Conservation (phyloP, 2,797 vertebrate species). For the Sorex maritimensis region DNA sequence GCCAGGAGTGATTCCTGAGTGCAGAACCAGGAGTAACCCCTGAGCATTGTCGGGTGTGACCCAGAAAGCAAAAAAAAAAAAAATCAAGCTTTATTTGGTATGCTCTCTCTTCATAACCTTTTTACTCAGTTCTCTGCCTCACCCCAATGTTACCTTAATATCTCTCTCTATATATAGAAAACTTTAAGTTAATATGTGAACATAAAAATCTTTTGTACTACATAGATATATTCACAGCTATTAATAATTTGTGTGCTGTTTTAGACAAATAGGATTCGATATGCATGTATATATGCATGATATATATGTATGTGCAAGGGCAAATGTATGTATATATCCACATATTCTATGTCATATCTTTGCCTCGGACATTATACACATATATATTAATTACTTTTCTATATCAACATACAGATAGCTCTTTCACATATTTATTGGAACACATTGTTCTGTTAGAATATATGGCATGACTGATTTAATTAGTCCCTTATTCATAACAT, state of each 20-base stretch:
- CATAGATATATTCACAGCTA: neutral
- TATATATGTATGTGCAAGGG: neutral
- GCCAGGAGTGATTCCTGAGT: too few species aligned
- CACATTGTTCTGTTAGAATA: neutral
- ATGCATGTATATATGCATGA: neutral
- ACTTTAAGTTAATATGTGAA: constrained; percentile 3
- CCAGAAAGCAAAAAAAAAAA: too few species aligned
- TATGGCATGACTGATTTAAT: constrained; percentile 2
- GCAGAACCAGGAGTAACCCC: too few species aligned
- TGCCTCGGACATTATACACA: neutral
- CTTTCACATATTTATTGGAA: neutral
- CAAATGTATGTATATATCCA: neutral
- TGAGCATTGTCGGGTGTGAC: too few species aligned
- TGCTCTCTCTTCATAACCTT: neutral
- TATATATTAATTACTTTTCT: neutral
- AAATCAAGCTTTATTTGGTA: neutral
- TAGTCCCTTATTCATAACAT: neutral
- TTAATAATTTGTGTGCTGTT: neutral
- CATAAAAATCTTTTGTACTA: constrained; percentile 6
- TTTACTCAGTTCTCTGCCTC: constrained; percentile 1
- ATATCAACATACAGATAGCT: neutral
- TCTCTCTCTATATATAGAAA: neutral
- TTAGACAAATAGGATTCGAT: neutral
- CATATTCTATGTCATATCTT: neutral
- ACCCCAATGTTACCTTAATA: neutral